Percentiles rank a stretch among this genome's conserved stretches.
Evolutionary conservation across 2,888 invertebrate genomes (phyloP).

Genomic region (Muschampia plurimacula): DNA sequence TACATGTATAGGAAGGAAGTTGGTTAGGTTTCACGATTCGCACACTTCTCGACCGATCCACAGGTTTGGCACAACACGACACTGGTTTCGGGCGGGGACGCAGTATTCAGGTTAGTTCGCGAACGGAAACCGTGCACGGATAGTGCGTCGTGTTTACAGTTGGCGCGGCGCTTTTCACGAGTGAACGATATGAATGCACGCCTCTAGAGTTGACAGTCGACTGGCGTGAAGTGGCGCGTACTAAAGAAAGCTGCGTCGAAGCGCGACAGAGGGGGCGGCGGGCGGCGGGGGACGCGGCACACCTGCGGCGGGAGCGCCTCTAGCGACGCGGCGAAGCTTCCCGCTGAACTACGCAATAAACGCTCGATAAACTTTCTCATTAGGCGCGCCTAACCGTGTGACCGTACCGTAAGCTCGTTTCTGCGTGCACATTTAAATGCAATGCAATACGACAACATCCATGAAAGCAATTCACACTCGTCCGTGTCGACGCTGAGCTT

Average conservation of each 20-base stretch:
- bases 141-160: constrained; percentile 83
- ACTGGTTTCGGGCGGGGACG: constrained; percentile 61
- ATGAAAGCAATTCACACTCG: constrained; percentile 67
- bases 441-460: constrained; percentile 72
- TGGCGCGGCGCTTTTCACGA: constrained; percentile 71
- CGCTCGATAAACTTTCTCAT: constrained; percentile 86
- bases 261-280: constrained; percentile 55
- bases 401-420: constrained; percentile 83
- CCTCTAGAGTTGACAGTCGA: constrained; percentile 77
- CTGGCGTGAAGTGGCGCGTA: constrained; percentile 70
- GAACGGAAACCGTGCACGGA: constrained; percentile 62
- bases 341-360: constrained; percentile 84
- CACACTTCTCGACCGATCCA: constrained; percentile 65
- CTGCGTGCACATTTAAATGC: constrained; percentile 74
- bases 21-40: constrained; percentile 66
- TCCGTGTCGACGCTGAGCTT: constrained; percentile 55
- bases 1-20: constrained; percentile 72
- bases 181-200: constrained; percentile 54
- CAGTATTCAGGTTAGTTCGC: constrained; percentile 74
- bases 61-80: constrained; percentile 80
- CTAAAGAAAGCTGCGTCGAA: constrained; percentile 61
- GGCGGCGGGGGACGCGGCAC: constrained; percentile 64
- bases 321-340: constrained; percentile 77
- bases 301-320: constrained; percentile 72
- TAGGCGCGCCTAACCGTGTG: constrained; percentile 84